Evolutionary conservation across 2,888 invertebrate species (phyloP).

Genomic region (Galerucella pusilla): DNA sequence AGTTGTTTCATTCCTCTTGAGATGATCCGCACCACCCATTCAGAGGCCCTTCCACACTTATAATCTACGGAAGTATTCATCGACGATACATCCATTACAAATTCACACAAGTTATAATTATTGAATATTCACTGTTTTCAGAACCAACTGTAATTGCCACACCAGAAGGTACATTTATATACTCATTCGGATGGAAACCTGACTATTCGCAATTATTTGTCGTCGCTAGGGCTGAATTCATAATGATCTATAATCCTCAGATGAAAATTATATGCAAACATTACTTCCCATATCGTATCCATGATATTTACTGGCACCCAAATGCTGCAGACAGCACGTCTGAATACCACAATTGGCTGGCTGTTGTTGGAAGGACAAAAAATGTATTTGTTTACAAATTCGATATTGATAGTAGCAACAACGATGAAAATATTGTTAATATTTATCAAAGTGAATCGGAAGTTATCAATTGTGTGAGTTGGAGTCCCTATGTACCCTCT

Average conservation of each 20-base stretch:
- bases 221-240: slow-evolving; percentile 72
- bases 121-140: slow-evolving; percentile 38
- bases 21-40: no score
- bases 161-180: slow-evolving; percentile 59
- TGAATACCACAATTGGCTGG: slow-evolving; percentile 72
- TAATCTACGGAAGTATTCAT: no score
- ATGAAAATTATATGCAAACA: slow-evolving; percentile 59
- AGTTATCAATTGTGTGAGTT: slow-evolving; percentile 49
- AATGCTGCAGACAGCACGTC: slow-evolving; percentile 66
- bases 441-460: slow-evolving; percentile 41
- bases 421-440: slow-evolving; percentile 40
- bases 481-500: slow-evolving; percentile 58
- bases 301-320: slow-evolving; percentile 80
- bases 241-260: slow-evolving; percentile 57
- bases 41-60: no score
- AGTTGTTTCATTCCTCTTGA: no score
- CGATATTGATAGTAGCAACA: slow-evolving; percentile 31
- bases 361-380: slow-evolving; percentile 69
- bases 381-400: slow-evolving; percentile 68
- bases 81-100: no score
- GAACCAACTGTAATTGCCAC: slow-evolving; percentile 62
- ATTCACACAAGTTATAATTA: background rate
- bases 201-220: slow-evolving; percentile 71
- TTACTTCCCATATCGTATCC: slow-evolving; percentile 72
- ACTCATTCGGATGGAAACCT: slow-evolving; percentile 72